Evolutionary conservation across 2,797 vertebrate genomes (phyloP), one percentile per base, ranked within the genome.

Genomic region (Siniperca scherzeri): DNA sequence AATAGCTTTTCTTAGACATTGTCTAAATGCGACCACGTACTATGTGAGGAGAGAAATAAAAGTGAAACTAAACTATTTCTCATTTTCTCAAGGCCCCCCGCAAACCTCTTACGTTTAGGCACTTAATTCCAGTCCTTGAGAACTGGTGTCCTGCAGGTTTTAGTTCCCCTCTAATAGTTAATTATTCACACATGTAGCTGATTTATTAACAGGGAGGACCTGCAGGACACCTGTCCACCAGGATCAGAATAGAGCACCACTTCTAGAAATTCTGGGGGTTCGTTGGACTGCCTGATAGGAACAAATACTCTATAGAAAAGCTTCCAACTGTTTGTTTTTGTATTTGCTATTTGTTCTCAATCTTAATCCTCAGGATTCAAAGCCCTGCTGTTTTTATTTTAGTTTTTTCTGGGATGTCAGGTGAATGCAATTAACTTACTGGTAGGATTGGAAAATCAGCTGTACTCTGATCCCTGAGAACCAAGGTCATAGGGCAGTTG

Each of bases 1-100:
- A 88, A 83, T 25, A 66, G 33, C 50, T 68, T 68, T 74, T 69
- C 71, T 65, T 70, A 57, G 70, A 76, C 59, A 75, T 36, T 67
- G 7, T 75, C 17, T 77, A 33, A 57, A 14, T 84, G 62, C 48
- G 53, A 70, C 72, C 80, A 74, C 76, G 68, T 52, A 59, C 79
- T 68, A 77, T 48, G 59, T 42, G 21, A 64, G 27, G 7, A 59
- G 22, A 61, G 36, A 77, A 64, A 71, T 76, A 48, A 68, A n/a
- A 86, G 70, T 61, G 8, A 68, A 74, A 78, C 77, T 65, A 75
- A 80, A 80, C 16, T 3, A 36, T 86, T 82, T 84, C 53, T 84
- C 40, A 87, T 78, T 83, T 78, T 74, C 60, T 73, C 59, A 61
- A 67, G 22, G 27, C 12, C 53, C 67, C 60, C n/a, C 48, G 38